A percentile compares a stretch with the other conserved stretches of the same genome.
These are phyloP conservation scores for Mohoua ochrocephala DNA, from an alignment of 2,113 vertebrate genomes.

Conservation along the genomic window DNA sequence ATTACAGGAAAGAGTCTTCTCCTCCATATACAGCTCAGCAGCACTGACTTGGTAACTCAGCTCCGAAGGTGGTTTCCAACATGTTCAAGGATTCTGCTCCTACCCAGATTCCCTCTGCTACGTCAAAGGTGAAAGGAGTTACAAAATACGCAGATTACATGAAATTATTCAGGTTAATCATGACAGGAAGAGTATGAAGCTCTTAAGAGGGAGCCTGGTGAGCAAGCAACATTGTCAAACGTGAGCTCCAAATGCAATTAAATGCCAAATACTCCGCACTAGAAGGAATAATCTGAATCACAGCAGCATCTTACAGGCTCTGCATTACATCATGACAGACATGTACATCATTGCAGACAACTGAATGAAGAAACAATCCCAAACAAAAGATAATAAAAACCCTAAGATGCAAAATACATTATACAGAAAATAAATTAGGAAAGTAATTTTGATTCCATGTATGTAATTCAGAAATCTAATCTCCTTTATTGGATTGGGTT, in stretches of 20 bases:
- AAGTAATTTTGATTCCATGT: neutral
- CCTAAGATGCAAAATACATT: neutral
- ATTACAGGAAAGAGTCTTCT: neutral
- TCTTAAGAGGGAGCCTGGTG: neutral
- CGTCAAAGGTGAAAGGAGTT: neutral
- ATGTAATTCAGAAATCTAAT: neutral
- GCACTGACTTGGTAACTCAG: neutral
- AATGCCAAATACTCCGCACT: neutral
- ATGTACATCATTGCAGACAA: neutral
- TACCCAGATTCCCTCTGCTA: neutral
- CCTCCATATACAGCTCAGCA: neutral
- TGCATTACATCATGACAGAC: neutral
- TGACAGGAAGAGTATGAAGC: neutral
- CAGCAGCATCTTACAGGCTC: neutral
- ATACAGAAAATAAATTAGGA: neutral
- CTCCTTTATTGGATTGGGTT: neutral
- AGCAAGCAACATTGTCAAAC: neutral
- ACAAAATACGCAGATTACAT: neutral
- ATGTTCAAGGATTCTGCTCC: neutral
- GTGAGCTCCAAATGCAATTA: neutral
- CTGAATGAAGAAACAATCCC: neutral
- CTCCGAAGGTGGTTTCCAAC: neutral
- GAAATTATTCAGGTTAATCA: constrained; percentile 12
- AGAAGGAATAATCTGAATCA: neutral
- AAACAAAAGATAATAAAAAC: neutral